A percentile compares a stretch with the other conserved stretches of the same genome.
phyloP scores from a whole-genome alignment of 2,888 invertebrate species.

The Eustalomyia histrio region DNA sequence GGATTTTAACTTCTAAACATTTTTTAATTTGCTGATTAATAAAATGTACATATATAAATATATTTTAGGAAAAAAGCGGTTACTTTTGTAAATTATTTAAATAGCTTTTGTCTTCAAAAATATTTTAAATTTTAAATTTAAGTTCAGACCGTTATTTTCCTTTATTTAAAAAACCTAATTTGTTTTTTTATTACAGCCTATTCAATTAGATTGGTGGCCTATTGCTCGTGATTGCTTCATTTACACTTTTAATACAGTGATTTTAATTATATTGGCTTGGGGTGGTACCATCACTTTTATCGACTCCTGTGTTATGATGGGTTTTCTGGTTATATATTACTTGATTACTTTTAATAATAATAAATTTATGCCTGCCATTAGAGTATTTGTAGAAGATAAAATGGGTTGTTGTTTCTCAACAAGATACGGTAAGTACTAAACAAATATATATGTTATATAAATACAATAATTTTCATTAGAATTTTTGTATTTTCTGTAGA shows the following conservation, averaged over 20 bases:
- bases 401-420: constrained; percentile 78
- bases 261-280: constrained; percentile 87
- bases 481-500: constrained; percentile 72
- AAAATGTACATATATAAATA: no score
- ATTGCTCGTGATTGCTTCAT: constrained; percentile 89
- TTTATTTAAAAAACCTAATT: no score
- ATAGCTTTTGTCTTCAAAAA: no score
- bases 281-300: constrained; percentile 89
- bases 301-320: constrained; percentile 86
- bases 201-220: constrained; percentile 89
- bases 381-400: constrained; percentile 77
- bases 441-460: neutral
- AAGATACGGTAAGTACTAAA: constrained; percentile 74
- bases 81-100: no score
- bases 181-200: constrained; percentile 81
- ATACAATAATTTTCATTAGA: neutral
- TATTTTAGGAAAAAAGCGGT: no score
- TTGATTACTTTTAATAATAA: constrained; percentile 86
- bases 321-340: constrained; percentile 88
- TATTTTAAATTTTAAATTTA: no score
- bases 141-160: no score
- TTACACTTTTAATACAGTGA: constrained; percentile 86
- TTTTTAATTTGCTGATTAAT: no score
- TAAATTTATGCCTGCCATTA: constrained; percentile 79
- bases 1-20: no score